Base-by-base conservation (phyloP, 2,888 invertebrate genomes). In the Eueremaeus valkanovi region DNA sequence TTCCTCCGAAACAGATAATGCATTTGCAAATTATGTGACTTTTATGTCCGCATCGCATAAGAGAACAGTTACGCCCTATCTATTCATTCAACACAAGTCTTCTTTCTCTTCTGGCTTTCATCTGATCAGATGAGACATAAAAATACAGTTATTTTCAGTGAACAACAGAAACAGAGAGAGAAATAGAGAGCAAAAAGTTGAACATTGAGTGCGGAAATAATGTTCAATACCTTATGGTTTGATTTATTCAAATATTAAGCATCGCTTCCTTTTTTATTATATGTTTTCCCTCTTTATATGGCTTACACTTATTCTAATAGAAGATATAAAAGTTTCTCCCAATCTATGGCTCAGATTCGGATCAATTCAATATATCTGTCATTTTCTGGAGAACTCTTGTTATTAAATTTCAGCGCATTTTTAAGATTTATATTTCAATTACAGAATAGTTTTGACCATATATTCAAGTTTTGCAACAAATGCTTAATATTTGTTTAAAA, bases 21-120 rank as follows among this genome's bases (percentile, higher is more conserved):
- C 24, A 58, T 58, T 58, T 27, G 27, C 58, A 58, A 58, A 58
- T 58, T 58, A 27, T 27, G 58, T 58, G 58, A 58, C 58, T 58
- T 58, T 58, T 58, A 58, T 58, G 27, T 24, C 27, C 8, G 16
- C 29, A 21, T 9, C 9, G 24, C 27, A 40, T 40, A 11, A 40
- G 18, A 21, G 18, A 18, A 51, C 9, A 51, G 51, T 51, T 51
- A 51, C 51, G 51, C 51, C 51, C 51, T 51, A n/a, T 51, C 18
- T 21, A 51, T n/a, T 51, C n/a, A 21, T n/a, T 51, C 9, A 51
- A 21, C 18, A 51, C 51, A n/a, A n/a, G 40, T 11, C 9, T 51
- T 18, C 18, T 11, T 51, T n/a, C 21, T 51, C n/a, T n/a, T n/a
- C n/a, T 5, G 18, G 18, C 18, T 51, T 51, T 51, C 9, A 6